These are phyloP conservation scores for Capromys pilorides DNA, from an alignment of 2,797 vertebrate species.

Conservation along the genomic window DNA sequence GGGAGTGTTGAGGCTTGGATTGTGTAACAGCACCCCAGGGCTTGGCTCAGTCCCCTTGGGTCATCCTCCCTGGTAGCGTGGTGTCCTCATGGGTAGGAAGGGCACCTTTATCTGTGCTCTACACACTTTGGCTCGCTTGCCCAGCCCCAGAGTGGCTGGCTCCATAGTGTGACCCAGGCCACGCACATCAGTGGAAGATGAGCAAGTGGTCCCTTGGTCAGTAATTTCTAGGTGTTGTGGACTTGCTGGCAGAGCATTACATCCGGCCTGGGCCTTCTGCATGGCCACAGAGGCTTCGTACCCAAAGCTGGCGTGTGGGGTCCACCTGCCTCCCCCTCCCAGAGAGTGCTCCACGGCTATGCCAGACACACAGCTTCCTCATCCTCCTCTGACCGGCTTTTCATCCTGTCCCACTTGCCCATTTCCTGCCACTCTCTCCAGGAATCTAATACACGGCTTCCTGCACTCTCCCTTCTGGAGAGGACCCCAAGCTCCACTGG, in stretches of 20 bases:
- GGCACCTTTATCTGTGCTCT: not conserved
- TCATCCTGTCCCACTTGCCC: rapidly evolving
- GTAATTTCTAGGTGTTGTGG: not conserved
- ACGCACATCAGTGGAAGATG: not conserved
- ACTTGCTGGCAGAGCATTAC: rapidly evolving
- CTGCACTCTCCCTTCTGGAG: not conserved
- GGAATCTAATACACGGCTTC: not conserved
- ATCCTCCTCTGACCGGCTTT: not conserved
- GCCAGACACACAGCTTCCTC: rapidly evolving
- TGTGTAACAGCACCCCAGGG: not conserved
- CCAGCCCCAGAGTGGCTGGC: rapidly evolving
- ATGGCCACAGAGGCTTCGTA: not conserved
- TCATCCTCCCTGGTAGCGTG: not conserved
- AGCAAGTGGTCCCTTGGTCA: not conserved
- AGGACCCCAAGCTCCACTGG: rapidly evolving
- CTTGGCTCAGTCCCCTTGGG: not conserved
- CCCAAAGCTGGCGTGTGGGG: not conserved
- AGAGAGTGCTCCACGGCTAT: rapidly evolving
- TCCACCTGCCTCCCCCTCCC: not conserved
- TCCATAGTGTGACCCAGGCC: not conserved
- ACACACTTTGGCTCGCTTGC: not conserved
- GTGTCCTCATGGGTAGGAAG: not conserved
- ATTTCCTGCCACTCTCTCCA: rapidly evolving
- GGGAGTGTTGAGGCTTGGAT: not conserved
- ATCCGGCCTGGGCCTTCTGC: too few relatives aligned